Evolutionary conservation across 2,888 invertebrate species (phyloP).

Genomic region (Agrypnus murinus): DNA sequence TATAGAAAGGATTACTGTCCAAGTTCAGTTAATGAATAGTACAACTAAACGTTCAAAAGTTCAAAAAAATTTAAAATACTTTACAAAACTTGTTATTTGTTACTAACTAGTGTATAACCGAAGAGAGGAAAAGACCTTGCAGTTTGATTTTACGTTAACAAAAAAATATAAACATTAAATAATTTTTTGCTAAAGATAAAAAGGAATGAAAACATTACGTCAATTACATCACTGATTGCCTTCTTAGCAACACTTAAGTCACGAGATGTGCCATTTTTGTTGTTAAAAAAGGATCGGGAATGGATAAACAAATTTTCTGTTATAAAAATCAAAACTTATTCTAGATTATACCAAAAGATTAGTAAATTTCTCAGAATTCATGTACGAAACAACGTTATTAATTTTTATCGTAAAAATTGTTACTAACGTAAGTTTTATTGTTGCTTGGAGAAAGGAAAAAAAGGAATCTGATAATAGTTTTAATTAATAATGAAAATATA

Average conservation of each 20-base stretch:
- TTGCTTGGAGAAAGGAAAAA: not conserved
- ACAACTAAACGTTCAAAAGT: no score
- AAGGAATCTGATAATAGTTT: no score
- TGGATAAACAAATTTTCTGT: no score
- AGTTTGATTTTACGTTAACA: not conserved
- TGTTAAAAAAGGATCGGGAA: not conserved
- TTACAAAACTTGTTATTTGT: no score
- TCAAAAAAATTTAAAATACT: no score
- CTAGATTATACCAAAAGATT: not conserved
- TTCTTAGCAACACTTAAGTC: conserved; percentile 2
- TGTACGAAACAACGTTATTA: conserved; percentile 7
- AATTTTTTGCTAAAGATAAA: conserved; percentile 15
- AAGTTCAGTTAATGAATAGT: no score
- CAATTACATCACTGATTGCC: not conserved
- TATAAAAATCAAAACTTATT: not conserved
- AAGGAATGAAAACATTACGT: not conserved
- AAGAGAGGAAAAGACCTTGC: not conserved
- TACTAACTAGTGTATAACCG: not conserved
- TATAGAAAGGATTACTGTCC: no score
- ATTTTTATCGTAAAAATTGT: conserved; percentile 4
- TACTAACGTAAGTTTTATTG: not conserved
- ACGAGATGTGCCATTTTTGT: not conserved
- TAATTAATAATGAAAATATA: no score
- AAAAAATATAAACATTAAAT: conserved; percentile 16
- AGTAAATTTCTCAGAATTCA: not conserved